Percentiles rank a stretch among this genome's conserved stretches.
Conservation (phyloP, 2,888 invertebrate species). For the Lepidocyrtoides sp. region DNA sequence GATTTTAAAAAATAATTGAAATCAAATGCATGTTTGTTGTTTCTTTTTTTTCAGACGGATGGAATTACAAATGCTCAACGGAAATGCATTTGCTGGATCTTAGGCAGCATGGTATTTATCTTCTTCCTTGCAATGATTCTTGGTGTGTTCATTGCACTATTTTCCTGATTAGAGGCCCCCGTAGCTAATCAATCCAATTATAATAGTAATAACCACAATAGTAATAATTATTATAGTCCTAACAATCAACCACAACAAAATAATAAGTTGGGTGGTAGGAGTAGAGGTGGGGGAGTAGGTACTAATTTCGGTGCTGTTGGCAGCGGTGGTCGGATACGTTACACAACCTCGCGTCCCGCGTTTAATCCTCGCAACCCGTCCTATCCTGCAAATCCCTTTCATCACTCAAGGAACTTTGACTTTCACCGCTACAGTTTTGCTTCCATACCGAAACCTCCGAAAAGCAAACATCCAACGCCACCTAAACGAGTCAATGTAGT, state of each 20-base stretch:
- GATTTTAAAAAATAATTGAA: no score
- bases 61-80: constrained; percentile 85
- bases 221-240: constrained; percentile 27
- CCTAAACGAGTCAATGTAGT: no score
- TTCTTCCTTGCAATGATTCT: constrained; percentile 85
- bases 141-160: constrained; percentile 85
- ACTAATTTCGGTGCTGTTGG: constrained; percentile 27
- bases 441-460: constrained; percentile 27
- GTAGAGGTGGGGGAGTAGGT: constrained; percentile 34
- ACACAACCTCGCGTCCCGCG: constrained; percentile 49
- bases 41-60: constrained; percentile 83
- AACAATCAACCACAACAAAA: constrained; percentile 29
- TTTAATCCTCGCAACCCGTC: constrained; percentile 61
- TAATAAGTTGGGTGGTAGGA: constrained; percentile 34
- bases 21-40: constrained; percentile 16
- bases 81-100: constrained; percentile 85
- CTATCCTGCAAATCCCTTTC: constrained; percentile 56
- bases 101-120: constrained; percentile 85
- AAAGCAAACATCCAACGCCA: constrained; percentile 18
- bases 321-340: constrained; percentile 28
- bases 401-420: constrained; percentile 52
- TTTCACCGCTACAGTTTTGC: constrained; percentile 58
- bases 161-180: constrained; percentile 85
- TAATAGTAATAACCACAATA: constrained; percentile 44
- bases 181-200: constrained; percentile 68